Base-by-base conservation (phyloP, 2,888 invertebrate species). In the Salpingus planirostris region DNA sequence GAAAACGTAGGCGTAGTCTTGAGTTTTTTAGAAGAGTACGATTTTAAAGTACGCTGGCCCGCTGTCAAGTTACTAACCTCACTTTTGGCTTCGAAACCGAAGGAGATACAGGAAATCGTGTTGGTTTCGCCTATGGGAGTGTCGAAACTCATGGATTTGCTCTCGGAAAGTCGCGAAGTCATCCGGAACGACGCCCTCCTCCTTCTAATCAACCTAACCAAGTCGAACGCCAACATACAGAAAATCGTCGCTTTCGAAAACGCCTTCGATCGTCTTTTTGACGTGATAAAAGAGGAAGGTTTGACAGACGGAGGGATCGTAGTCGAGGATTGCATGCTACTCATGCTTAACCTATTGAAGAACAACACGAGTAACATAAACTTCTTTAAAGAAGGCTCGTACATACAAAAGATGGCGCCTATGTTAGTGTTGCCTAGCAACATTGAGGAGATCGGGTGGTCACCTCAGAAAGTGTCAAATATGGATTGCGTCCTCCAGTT, bases 231-330 rank as follows among this genome's bases (percentile, higher is more conserved):
- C 0, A 96, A 93, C 62, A 92, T 97, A 52, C 96, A 97, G 63
- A 98, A 97, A 68, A 96, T 99, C 52, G 93, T 99, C 0, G 96
- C 97, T 0, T 99, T 97, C 62, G 97, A 99, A 64, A 97, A 96
- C 66, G 95, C 95, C 0, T 99, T 98, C 59, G 96, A 96, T 63
- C 76, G 88, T 45, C 69, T 99, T 14, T 85, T 97, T 49, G 91
- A 92, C 60, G 92, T 98, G 6, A 85, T 99, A 7, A 74, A 73
- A 2, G 82, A 86, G 35, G 58, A 58, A 39, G 54, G 52, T 5
- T 85, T 80, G 49, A 84, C 89, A 1, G 91, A 95, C 60, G 96
- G 95, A 26, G 95, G 93, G 40, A 95, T 99, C 31, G 91, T 99
- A 0, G 96, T 97, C 0, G 96, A 98, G 70, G 98, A 99, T 65